These are phyloP conservation scores for Sterna hirundo DNA, from an alignment of 2,113 vertebrate genomes.

Conservation along the genomic window DNA sequence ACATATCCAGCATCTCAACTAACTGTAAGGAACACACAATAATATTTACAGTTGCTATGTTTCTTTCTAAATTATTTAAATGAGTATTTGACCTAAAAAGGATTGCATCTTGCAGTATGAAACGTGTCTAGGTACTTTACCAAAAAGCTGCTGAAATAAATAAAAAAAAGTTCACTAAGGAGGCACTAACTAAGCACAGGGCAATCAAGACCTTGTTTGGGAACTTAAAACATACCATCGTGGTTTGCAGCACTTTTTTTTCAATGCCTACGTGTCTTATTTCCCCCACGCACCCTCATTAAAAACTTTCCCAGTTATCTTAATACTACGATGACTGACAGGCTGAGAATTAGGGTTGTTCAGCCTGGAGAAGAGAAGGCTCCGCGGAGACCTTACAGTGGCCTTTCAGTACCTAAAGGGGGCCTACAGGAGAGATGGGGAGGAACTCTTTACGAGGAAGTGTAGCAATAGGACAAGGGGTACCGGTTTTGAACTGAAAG, in stretches of 20 bases:
- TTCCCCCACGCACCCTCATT: rapidly evolving
- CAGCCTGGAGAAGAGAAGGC: too few relatives aligned
- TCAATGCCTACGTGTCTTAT: background rate
- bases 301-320: background rate
- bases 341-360: too few relatives aligned
- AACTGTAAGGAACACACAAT: constrained; percentile 66
- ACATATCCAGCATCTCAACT: constrained; percentile 96
- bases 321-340: background rate
- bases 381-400: too few relatives aligned
- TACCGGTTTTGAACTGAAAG: too few relatives aligned
- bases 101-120: background rate
- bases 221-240: background rate
- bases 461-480: too few relatives aligned
- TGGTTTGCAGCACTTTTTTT: background rate
- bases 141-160: background rate
- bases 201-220: background rate
- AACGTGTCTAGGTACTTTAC: background rate
- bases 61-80: background rate
- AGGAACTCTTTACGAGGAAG: too few relatives aligned
- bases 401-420: too few relatives aligned
- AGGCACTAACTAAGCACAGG: background rate
- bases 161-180: background rate
- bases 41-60: background rate
- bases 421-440: too few relatives aligned
- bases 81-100: background rate